phyloP scores from a whole-genome alignment of 2,797 vertebrate species.

The Alfaro cultratus region DNA sequence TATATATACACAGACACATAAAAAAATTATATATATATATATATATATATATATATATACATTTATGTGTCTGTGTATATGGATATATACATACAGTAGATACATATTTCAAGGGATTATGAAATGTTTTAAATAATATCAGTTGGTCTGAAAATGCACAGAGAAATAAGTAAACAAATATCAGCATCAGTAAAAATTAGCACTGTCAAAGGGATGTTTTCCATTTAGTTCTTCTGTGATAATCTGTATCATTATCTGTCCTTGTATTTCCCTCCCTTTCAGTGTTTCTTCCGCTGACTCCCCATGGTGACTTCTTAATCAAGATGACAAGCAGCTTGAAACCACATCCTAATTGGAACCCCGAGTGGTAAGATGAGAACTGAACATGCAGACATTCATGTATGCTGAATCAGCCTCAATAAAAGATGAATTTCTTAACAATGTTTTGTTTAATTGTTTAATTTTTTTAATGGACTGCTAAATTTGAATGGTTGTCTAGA shows the following conservation, averaged over 20 bases:
- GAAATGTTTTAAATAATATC: slow-evolving; percentile 3
- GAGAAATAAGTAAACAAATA: background rate
- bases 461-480: background rate
- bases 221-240: slow-evolving; percentile 30
- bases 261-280: slow-evolving; percentile 38
- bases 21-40: too few relatives aligned
- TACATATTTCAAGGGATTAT: background rate
- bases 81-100: background rate
- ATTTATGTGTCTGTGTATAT: background rate
- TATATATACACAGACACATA: too few relatives aligned
- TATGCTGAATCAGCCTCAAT: background rate
- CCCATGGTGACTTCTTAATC: slow-evolving; percentile 43
- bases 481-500: background rate
- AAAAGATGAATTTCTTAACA: background rate
- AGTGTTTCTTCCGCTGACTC: slow-evolving; percentile 29
- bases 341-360: slow-evolving; percentile 50
- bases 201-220: slow-evolving; percentile 16
- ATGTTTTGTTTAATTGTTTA: too few relatives aligned
- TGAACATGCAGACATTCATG: slow-evolving; percentile 35
- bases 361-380: slow-evolving; percentile 38
- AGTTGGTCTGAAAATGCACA: background rate
- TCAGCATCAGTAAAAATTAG: slow-evolving; percentile 16
- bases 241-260: slow-evolving; percentile 33
- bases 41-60: too few relatives aligned
- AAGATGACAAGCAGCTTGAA: slow-evolving; percentile 51